Evolutionary conservation across 2,113 vertebrate genomes (phyloP).

Genomic region (Shinisaurus crocodilurus): DNA sequence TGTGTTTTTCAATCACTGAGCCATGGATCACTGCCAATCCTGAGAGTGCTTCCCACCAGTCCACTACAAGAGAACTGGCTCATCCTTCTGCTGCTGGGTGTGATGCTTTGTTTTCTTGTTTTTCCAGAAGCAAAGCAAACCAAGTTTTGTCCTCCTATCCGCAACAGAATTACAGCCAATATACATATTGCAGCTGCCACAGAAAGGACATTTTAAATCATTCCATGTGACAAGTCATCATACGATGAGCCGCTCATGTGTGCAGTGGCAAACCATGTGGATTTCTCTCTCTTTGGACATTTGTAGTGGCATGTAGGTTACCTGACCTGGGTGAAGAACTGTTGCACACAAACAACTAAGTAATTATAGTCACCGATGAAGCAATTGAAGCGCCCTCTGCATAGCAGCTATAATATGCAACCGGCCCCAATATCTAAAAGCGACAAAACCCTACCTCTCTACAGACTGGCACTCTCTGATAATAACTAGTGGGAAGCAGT

Average conservation of each 20-base stretch:
- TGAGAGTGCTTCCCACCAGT: conserved; percentile 10
- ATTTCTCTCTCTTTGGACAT: not conserved
- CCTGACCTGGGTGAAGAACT: not conserved
- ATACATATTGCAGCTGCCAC: not conserved
- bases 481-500: not conserved
- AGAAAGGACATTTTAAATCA: not conserved
- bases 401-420: not conserved
- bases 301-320: not conserved
- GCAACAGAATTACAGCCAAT: not conserved
- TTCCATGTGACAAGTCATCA: not conserved
- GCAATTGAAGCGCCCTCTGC: not conserved
- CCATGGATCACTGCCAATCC: not conserved
- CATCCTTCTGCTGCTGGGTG: conserved; percentile 7
- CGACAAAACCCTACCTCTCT: not conserved
- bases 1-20: conserved; percentile 13
- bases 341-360: not conserved
- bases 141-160: not conserved
- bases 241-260: not conserved
- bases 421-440: not conserved
- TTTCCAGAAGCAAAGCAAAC: conserved; percentile 16
- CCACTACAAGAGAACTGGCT: conserved; percentile 9
- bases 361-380: not conserved
- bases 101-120: conserved; percentile 5
- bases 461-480: not conserved
- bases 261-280: not conserved